Percentiles rank a stretch among this genome's conserved stretches.
phyloP scores from a whole-genome alignment of 2,888 invertebrate genomes.

The Tinea semifulvella region DNA sequence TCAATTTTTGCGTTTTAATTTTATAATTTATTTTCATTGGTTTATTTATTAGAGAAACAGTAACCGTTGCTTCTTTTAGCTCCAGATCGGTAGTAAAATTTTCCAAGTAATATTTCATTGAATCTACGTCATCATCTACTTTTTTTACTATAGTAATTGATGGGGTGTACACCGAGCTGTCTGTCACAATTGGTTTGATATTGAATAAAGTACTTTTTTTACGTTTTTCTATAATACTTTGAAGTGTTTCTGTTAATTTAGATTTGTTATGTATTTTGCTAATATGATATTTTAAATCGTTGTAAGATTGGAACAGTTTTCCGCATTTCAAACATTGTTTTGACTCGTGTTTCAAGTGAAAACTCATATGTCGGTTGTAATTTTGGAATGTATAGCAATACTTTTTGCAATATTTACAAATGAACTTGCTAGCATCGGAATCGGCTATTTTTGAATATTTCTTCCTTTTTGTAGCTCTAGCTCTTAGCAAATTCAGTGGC shows the following conservation, averaged over 20 bases:
- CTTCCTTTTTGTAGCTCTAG: not conserved
- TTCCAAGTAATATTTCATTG: conserved; percentile 23
- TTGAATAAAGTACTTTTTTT: conserved; percentile 20
- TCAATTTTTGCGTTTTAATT: not conserved
- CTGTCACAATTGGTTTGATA: rapidly evolving
- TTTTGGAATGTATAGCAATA: conserved; percentile 52
- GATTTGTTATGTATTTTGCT: conserved; percentile 34
- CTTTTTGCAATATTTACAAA: conserved; percentile 39
- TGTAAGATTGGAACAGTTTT: conserved; percentile 30
- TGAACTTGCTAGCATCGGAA: conserved; percentile 27
- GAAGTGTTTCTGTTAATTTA: conserved; percentile 43
- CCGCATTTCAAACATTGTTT: conserved; percentile 46
- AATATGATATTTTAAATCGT: conserved; percentile 33
- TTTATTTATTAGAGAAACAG: not conserved
- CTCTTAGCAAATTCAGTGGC: not conserved
- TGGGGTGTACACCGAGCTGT: conserved; percentile 33
- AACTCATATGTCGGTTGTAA: conserved; percentile 42
- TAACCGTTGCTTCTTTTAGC: not conserved
- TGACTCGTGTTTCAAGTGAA: conserved; percentile 31
- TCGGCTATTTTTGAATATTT: conserved; percentile 15
- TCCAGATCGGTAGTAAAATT: not conserved
- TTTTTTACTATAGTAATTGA: conserved; percentile 20
- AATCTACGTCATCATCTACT: conserved; percentile 22
- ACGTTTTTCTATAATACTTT: conserved; percentile 36
- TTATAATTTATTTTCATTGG: not conserved